Base-by-base conservation (phyloP, 2,797 vertebrate genomes). In the Iguana delicatissima region DNA sequence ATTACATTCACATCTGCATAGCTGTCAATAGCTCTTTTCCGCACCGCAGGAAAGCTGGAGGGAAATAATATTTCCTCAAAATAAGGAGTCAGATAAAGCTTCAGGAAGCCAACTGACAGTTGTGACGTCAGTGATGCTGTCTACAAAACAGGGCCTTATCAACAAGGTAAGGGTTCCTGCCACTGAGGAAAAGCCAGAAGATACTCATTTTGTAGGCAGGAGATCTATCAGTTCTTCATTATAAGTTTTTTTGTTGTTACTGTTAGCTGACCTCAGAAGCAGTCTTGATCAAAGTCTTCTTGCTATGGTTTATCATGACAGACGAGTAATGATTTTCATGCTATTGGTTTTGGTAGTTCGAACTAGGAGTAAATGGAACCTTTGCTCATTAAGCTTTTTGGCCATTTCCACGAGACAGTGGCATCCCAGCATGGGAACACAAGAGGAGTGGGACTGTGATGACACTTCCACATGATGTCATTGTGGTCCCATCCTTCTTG, bases 171-270 rank as follows among this genome's bases (percentile, higher is more conserved):
- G 55, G 85, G 92, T 84, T 86, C 94, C 80, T 0, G 46, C 93
- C 94, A 93, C 87, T 93, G 89, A 90, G n/a, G 62, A 92, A 84
- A 8, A 87, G 22, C 18, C 14, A 84, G 16, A n/a, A 8, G 67
- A 91, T 91, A 93, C 94, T 94, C 93, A 89, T 94, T 94, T 86
- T 90, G 88, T 94, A 93, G 93, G 92, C 91, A 93, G 87, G 91
- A 90, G 90, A 91, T 88, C 69, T 13, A 89, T 94, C 88, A 95
- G 81, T 91, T 90, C 90, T 92, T 55, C 46, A 74, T 93, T 94
- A 91, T 92, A 92, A 89, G 46, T 67, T 62, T 38, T 73, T 73
- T 5, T n/a, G 3, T 38, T 50, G 90, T 91, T 46, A 3, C 38
- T 93, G 35, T 69, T 91, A 20, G 93, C 83, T 89, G 88, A 93